Percentiles rank a stretch among this genome's conserved stretches.
Conservation (phyloP, 1,140 invertebrate species). For the Aporrectodea caliginosa region DNA sequence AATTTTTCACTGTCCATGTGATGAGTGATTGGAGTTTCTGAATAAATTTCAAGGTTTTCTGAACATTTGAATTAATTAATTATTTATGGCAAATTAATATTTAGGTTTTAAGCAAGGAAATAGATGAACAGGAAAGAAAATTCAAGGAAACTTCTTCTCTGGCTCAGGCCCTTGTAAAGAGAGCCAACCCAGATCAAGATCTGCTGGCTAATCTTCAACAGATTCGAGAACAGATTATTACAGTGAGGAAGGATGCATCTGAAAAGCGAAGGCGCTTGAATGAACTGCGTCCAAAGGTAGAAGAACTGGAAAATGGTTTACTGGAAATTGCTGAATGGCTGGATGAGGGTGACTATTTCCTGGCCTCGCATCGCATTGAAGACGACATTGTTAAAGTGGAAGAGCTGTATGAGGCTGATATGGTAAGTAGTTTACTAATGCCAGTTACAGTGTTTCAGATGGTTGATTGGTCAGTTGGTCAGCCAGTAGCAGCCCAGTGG, state of each 20-base stretch:
- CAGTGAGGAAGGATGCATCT: conserved; percentile 64
- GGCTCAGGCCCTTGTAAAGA: conserved; percentile 83
- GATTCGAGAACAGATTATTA: conserved; percentile 73
- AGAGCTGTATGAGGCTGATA: conserved; percentile 74
- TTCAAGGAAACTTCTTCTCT: conserved; percentile 85
- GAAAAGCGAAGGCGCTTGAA: conserved; percentile 47
- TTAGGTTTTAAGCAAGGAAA: conserved; percentile 66
- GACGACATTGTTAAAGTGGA: conserved; percentile 71
- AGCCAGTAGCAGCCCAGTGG: no score
- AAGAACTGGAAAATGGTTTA: conserved; percentile 80
- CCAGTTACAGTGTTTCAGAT: no score
- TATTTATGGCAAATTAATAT: no score
- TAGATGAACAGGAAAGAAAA: conserved; percentile 79
- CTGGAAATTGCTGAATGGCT: conserved; percentile 80
- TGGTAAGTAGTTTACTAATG: conserved; percentile 60
- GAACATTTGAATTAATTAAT: no score
- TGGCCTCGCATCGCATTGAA: conserved; percentile 63
- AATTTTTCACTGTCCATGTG: no score
- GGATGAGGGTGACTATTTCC: conserved; percentile 71
- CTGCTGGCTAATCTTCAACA: conserved; percentile 86
- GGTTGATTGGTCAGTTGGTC: no score
- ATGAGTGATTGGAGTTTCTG: no score
- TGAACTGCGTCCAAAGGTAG: conserved; percentile 75
- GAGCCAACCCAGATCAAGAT: conserved; percentile 81
- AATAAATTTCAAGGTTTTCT: no score